Evolutionary conservation across 1,140 invertebrate genomes (phyloP).

Genomic region (Tetramorium parvispinum): DNA sequence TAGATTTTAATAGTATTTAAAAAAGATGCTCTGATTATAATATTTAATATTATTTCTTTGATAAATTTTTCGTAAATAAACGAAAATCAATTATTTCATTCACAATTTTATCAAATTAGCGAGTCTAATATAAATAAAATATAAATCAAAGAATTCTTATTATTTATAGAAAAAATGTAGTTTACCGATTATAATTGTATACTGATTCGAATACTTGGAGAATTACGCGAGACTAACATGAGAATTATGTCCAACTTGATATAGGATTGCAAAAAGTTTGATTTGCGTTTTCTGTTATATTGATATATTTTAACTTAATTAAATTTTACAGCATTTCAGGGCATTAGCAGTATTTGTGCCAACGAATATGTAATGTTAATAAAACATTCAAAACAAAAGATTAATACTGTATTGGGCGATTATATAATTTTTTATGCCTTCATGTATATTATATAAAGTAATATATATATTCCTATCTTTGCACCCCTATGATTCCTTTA

Average conservation of each 20-base stretch:
- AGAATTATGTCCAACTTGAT: neutral
- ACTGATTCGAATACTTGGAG: neutral
- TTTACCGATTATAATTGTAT: neutral
- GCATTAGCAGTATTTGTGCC: conserved; percentile 72
- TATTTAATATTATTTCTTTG: conserved; percentile 5
- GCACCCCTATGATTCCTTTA: neutral
- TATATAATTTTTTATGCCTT: conserved; percentile 3
- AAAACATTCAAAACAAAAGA: conserved; percentile 69
- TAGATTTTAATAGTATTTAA: neutral
- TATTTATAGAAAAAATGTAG: neutral
- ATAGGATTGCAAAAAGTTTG: neutral
- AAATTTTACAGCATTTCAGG: conserved; percentile 67
- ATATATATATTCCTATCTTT: neutral
- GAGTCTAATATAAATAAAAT: neutral
- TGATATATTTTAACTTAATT: conserved; percentile 12
- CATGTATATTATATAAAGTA: neutral
- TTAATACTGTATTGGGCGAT: conserved; percentile 20
- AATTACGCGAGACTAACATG: neutral
- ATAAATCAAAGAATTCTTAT: neutral
- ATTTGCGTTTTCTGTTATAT: neutral
- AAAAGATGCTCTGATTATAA: neutral
- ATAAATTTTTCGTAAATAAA: neutral
- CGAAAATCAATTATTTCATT: neutral
- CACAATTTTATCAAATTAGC: neutral
- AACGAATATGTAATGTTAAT: conserved; percentile 76